Evolutionary conservation across 2,797 vertebrate genomes (phyloP), one percentile per base, ranked within the genome.

Genomic region (Pterois miles): DNA sequence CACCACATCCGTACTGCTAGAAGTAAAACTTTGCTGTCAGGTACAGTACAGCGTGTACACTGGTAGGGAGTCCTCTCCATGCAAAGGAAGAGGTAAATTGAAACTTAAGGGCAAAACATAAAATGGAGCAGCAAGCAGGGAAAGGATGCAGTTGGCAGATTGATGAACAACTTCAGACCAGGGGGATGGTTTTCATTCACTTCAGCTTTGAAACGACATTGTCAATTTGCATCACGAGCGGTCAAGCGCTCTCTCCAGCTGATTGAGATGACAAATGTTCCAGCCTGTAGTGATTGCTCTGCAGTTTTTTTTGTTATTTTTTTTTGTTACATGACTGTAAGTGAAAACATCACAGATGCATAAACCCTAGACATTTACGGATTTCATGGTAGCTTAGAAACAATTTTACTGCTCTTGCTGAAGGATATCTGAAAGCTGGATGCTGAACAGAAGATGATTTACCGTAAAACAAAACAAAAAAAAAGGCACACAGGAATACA

Each of bases 331-430:
- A 62, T 52, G 34, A 57, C 60, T 77, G 27, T 69, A 62, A 74
- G 67, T 80, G 62, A 80, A 87, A 76, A 73, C 64, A 78, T 86
- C 65, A 75, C 81, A 73, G 34, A 81, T 71, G 53, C 81, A 77
- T 79, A 70, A 82, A 80, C 74, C 43, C 5, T 23, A 83, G 74
- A 76, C 83, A 60, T 81, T 82, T 62, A 57, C 6, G 2, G 71
- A 88, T 89, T 89, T 90, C 82, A 88, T 18, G 78, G 74, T 67
- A 65, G 79, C 76, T 83, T 78, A 65, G 62, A 64, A 85, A 83
- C 71, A 76, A 86, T 81, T 80, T 77, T 10, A 12, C 50, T 59
- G 52, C 71, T 81, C 31, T 58, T 3, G 62, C 84, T 85, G 81
- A 76, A 78, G 75, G 48, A 73, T 83, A 76, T 78, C 73, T 84